Evolutionary conservation across 2,113 vertebrate species (phyloP), one percentile per base, ranked within the genome.

Genomic region (Trachemys scripta): DNA sequence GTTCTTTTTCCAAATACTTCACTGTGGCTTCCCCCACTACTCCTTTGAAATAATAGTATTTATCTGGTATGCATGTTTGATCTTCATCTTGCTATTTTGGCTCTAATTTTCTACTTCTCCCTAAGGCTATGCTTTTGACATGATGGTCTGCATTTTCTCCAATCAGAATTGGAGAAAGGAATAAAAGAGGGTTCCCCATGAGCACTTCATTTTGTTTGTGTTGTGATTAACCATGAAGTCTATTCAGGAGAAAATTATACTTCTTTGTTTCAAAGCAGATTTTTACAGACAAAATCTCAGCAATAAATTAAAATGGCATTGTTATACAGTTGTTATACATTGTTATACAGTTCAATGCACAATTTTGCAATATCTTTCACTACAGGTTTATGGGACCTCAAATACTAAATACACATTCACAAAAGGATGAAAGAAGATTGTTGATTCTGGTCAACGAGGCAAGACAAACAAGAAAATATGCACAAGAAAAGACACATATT

Each of bases 281-380:
- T 96, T 95, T 94, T 95, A 87, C 86, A 96, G 80, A 93, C 49
- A 94, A 96, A 96, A 80, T 4, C 14, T 87, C 80, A 84, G 25
- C 5, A 53, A 94, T 78, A 92, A 93, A 95, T 95, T 93, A 84
- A 97, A 96, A 90, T 72, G 1, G 72, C 80, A 90, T 35, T 53
- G 22, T 93, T 97, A 94, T 2, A 90, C n/a, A 82, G 84, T 93
- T 95, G 19, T 54, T 54, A 54, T 22, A 72, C 80, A 88, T 29
- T 49, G 22, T 93, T 97, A 94, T 2, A 89, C n/a, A 82, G 82
- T 93, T 96, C 84, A 85, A 78, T 94, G 94, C 51, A 88, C 3
- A 2, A 24, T 85, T 57, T 84, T 95, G 84, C 59, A 80, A n/a
- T 94, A 89, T 82, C 72, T 89, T 89, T 81, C 54, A 80, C 45